These are phyloP conservation scores for Pogonognathellus flavescens DNA, from an alignment of 1,140 invertebrate species.

Conservation along the genomic window DNA sequence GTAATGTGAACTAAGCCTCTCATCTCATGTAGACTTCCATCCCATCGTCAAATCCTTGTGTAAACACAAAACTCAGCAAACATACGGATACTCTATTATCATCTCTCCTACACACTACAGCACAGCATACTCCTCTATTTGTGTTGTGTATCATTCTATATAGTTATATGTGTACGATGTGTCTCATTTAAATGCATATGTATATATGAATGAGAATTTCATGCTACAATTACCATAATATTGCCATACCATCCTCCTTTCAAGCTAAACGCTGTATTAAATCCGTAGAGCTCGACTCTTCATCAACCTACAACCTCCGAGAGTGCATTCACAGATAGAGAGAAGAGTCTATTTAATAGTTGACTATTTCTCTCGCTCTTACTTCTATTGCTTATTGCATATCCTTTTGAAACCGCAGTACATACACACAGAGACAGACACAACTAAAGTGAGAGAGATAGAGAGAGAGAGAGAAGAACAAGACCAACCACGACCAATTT, in stretches of 20 bases:
- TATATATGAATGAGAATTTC: slow-evolving; percentile 30
- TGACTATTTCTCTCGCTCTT: not conserved
- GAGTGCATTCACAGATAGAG: not conserved
- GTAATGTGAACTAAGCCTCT: slow-evolving; percentile 21
- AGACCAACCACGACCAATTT: slow-evolving; percentile 34
- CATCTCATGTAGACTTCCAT: slow-evolving; percentile 15
- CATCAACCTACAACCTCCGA: not conserved
- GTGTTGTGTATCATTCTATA: no score
- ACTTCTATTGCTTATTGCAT: not conserved
- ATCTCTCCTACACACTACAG: not conserved
- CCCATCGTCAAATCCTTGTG: slow-evolving; percentile 15
- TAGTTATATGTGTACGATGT: not conserved
- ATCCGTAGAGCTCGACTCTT: not conserved
- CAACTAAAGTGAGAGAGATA: not conserved
- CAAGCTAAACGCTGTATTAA: not conserved
- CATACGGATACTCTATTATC: not conserved
- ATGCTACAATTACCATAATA: slow-evolving; percentile 45
- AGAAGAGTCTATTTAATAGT: not conserved
- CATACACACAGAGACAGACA: slow-evolving; percentile 6
- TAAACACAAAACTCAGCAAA: not conserved
- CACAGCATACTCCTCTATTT: no score
- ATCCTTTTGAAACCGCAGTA: not conserved
- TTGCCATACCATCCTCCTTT: slow-evolving; percentile 25
- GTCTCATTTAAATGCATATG: not conserved
- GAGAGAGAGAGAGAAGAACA: not conserved